Conservation (phyloP, 2,113 vertebrate genomes). For the Macrotus californicus region DNA sequence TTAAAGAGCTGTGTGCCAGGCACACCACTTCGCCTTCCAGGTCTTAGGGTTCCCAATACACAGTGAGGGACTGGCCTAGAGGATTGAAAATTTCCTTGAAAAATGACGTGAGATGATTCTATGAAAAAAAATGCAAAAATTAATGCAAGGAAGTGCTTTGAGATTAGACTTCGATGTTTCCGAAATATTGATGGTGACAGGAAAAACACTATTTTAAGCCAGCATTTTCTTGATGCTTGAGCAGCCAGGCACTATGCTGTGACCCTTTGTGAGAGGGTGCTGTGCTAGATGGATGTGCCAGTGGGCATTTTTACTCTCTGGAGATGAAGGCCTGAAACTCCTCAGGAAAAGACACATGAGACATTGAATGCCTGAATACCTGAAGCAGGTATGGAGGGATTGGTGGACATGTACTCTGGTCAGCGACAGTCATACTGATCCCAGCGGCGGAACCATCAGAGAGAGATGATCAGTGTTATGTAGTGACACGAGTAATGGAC, state of each 20-base stretch:
- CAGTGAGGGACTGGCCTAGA: not conserved
- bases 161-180: not conserved
- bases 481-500: not conserved
- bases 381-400: not conserved
- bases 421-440: not conserved
- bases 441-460: not conserved
- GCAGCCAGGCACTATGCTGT: accelerated
- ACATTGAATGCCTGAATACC: not conserved
- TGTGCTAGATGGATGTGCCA: not conserved
- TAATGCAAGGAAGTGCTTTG: not conserved
- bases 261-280: not conserved
- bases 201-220: not conserved
- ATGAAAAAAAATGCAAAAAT: not conserved
- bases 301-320: not conserved
- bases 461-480: not conserved
- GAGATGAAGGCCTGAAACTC: not conserved
- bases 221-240: not conserved
- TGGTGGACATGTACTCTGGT: not conserved
- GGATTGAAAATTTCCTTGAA: not conserved
- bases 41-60: not conserved
- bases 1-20: not conserved
- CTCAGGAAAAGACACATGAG: not conserved
- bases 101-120: not conserved
- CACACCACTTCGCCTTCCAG: not conserved
- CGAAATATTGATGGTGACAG: not conserved